Percentiles rank a stretch among this genome's conserved stretches.
Conservation (phyloP, 2,797 vertebrate species). For the Sebastes cheni region DNA sequence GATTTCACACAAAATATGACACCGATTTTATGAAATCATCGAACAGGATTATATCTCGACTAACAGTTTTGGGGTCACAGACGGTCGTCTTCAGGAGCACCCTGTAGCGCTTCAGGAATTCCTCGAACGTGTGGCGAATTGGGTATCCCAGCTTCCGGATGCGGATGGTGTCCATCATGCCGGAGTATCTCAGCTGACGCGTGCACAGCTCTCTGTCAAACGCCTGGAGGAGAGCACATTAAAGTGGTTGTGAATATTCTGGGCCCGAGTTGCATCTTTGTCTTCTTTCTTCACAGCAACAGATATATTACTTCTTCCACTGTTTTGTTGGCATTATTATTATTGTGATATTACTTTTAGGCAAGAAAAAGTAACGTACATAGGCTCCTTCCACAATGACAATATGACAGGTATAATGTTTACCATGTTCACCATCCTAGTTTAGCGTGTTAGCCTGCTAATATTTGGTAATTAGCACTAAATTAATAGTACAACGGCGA, state of each 20-base stretch:
- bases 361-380: too few species aligned
- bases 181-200: slow-evolving; percentile 90
- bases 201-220: slow-evolving; percentile 90
- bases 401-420: too few species aligned
- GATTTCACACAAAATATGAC: neutral
- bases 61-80: slow-evolving; percentile 77
- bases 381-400: too few species aligned
- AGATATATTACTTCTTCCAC: neutral
- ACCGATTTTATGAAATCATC: neutral
- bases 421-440: too few species aligned
- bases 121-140: slow-evolving; percentile 87
- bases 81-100: slow-evolving; percentile 79
- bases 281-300: neutral
- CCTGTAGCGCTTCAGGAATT: slow-evolving; percentile 88
- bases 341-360: too few species aligned
- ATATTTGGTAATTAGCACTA: too few species aligned
- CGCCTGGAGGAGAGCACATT: slow-evolving; percentile 68
- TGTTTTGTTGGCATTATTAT: neutral
- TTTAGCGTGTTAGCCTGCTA: too few species aligned
- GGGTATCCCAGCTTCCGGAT: slow-evolving; percentile 92
- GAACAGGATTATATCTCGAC: neutral
- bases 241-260: neutral
- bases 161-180: slow-evolving; percentile 92
- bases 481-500: too few species aligned
- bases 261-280: neutral